phyloP scores from a whole-genome alignment of 2,888 invertebrate genomes.

The Eilema griseolum region DNA sequence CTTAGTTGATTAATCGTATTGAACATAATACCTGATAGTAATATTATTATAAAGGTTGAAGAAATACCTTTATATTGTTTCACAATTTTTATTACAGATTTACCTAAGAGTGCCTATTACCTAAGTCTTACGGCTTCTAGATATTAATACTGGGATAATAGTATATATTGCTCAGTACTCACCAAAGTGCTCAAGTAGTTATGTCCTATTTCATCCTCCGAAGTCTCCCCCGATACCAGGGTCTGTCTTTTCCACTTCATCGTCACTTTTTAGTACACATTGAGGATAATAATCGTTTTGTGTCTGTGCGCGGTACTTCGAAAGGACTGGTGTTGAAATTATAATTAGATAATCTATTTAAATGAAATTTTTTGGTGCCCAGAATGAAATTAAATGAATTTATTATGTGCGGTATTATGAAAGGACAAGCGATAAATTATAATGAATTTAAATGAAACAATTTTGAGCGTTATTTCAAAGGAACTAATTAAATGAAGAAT shows the following conservation, averaged over 20 bases:
- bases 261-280: slow-evolving; percentile 46
- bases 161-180: slow-evolving; percentile 53
- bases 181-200: slow-evolving; percentile 83
- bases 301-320: slow-evolving; percentile 31
- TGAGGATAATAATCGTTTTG: slow-evolving; percentile 20
- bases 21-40: too few species aligned
- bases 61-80: too few species aligned
- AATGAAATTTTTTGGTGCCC: neutral
- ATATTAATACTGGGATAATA: too few species aligned
- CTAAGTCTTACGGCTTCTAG: too few species aligned
- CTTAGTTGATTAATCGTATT: too few species aligned
- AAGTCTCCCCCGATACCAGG: slow-evolving; percentile 80
- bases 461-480: neutral
- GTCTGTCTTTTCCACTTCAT: slow-evolving; percentile 76
- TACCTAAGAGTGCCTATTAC: too few species aligned
- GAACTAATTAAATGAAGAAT: neutral
- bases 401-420: neutral
- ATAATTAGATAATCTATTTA: slow-evolving; percentile 3
- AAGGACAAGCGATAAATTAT: neutral
- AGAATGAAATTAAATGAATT: neutral
- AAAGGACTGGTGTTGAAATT: slow-evolving; percentile 22
- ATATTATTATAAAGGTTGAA: too few species aligned
- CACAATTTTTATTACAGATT: too few species aligned
- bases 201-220: slow-evolving; percentile 83
- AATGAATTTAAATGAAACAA: neutral